These are phyloP conservation scores for Ditula angustiorana DNA, from an alignment of 2,888 invertebrate genomes.

Conservation along the genomic window DNA sequence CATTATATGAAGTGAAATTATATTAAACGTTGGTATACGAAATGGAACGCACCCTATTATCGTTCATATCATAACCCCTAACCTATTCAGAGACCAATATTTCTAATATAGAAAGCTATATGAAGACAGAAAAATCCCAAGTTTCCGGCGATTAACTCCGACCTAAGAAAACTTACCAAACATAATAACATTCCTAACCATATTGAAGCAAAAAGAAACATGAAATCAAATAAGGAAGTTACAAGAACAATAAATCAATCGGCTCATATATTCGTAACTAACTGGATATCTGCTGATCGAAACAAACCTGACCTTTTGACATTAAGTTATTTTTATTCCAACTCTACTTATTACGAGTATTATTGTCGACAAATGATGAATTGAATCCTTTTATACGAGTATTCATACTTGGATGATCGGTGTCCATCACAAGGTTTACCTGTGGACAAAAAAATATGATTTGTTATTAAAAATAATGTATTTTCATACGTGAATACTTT, in stretches of 20 bases:
- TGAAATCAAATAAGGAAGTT: constrained; percentile 27
- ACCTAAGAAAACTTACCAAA: constrained; percentile 4
- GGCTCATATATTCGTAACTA: constrained; percentile 30
- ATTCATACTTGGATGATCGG: constrained; percentile 51
- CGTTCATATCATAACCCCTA: no score
- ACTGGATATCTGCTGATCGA: constrained; percentile 23
- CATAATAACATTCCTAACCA: neutral
- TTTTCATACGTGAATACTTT: no score
- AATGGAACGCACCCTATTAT: no score
- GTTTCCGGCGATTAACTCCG: neutral
- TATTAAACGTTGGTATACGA: no score
- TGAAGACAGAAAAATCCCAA: neutral
- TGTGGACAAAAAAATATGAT: constrained; percentile 20
- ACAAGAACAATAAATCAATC: constrained; percentile 35
- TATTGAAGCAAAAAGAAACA: constrained; percentile 5
- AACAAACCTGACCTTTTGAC: constrained; percentile 47
- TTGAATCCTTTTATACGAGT: constrained; percentile 52
- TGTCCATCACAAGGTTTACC: constrained; percentile 46
- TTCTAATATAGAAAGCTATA: neutral
- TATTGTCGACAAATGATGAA: constrained; percentile 63
- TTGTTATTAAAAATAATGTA: neutral
- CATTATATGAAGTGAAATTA: no score
- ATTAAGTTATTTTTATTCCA: constrained; percentile 46
- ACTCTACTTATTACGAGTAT: constrained; percentile 52
- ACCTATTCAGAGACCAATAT: neutral